Conservation (phyloP, 1,140 invertebrate genomes). For the Heliconius hewitsoni region DNA sequence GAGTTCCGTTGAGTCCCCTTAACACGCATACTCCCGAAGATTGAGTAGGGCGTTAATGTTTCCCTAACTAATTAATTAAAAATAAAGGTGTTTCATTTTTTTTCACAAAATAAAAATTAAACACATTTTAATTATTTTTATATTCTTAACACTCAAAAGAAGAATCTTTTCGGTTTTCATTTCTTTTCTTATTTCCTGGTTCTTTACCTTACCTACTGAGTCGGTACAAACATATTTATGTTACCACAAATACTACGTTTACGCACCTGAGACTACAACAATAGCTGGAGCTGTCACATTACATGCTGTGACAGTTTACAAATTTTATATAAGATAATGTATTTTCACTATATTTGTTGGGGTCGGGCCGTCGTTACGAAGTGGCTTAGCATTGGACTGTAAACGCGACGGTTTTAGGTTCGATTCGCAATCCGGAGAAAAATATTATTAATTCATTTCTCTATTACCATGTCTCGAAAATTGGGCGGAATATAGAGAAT, state of each 20-base stretch:
- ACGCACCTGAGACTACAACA: slow-evolving; percentile 9
- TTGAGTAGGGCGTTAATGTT: no score
- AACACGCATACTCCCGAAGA: no score
- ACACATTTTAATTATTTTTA: no score
- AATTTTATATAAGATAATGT: slow-evolving; percentile 1
- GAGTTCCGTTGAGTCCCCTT: no score
- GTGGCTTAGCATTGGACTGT: neutral
- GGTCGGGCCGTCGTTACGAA: neutral
- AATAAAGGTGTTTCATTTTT: no score
- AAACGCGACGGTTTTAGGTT: neutral
- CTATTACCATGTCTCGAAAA: neutral
- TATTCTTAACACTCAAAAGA: no score
- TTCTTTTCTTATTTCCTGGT: neutral
- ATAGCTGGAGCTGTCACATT: neutral
- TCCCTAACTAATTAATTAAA: no score
- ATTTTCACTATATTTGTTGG: neutral
- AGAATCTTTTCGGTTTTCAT: neutral
- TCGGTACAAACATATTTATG: slow-evolving; percentile 5
- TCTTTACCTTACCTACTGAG: neutral
- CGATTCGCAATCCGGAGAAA: neutral
- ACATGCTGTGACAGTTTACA: neutral
- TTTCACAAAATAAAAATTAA: no score
- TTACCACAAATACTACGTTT: neutral
- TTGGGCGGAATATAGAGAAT: no score
- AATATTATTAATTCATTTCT: no score